These are phyloP conservation scores for Notiomystis cincta DNA, from an alignment of 2,113 vertebrate genomes.

Conservation along the genomic window DNA sequence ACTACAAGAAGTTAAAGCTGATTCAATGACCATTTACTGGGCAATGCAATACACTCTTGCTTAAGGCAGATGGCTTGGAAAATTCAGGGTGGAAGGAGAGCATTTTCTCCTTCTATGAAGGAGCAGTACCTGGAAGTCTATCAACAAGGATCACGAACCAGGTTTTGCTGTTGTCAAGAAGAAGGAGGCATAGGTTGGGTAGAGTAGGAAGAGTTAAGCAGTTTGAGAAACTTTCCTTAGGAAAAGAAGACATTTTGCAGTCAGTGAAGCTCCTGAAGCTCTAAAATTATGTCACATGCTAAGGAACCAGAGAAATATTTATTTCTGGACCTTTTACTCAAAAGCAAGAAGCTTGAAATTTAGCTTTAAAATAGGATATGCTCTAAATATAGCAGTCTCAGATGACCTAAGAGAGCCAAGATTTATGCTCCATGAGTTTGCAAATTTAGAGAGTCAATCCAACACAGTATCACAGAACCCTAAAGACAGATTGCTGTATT, in stretches of 20 bases:
- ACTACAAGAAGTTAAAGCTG: background rate
- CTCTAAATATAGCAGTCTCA: background rate
- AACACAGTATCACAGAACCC: slow-evolving; percentile 1
- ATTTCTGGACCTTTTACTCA: background rate
- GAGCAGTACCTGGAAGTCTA: background rate
- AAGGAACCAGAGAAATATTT: background rate
- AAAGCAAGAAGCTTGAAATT: background rate
- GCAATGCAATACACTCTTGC: background rate
- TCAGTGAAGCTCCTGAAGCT: background rate
- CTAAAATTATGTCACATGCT: background rate
- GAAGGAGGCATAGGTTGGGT: background rate
- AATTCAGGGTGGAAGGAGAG: background rate
- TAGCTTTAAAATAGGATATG: background rate
- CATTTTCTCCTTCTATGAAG: background rate
- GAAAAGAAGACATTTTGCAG: background rate
- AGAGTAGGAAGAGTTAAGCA: background rate
- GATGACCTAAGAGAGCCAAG: background rate
- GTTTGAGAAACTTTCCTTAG: background rate
- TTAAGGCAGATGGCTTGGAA: background rate
- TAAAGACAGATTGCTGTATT: slow-evolving; percentile 24
- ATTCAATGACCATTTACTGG: background rate
- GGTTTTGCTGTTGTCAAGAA: background rate
- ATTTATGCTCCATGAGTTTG: slow-evolving; percentile 10
- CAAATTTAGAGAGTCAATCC: slow-evolving; percentile 40
- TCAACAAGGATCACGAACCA: background rate